Evolutionary conservation across 2,888 invertebrate genomes (phyloP).

Genomic region (Phytoseiulus persimilis): DNA sequence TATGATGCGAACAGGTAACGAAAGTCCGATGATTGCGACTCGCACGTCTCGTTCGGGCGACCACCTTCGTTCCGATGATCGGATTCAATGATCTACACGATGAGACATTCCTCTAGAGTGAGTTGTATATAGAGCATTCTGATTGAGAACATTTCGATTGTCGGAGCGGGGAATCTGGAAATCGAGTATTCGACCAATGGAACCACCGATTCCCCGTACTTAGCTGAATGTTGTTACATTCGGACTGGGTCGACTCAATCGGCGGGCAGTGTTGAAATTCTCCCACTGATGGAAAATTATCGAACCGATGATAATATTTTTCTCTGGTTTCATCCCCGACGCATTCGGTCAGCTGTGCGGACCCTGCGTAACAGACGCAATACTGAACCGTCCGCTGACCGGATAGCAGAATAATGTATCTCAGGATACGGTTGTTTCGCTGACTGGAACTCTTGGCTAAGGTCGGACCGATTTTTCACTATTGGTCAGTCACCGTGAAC

Average conservation of each 20-base stretch:
- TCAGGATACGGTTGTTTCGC: background rate
- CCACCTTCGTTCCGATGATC: background rate
- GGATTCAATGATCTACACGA: background rate
- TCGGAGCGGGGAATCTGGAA: background rate
- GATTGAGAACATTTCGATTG: background rate
- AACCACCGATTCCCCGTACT: background rate
- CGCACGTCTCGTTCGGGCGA: background rate
- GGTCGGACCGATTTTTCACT: background rate
- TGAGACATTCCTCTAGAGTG: background rate
- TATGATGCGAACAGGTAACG: background rate
- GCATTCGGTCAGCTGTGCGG: background rate
- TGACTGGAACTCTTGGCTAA: background rate
- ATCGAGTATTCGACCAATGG: background rate
- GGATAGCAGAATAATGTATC: background rate
- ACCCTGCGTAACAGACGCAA: background rate
- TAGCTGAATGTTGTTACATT: background rate
- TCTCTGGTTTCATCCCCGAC: background rate
- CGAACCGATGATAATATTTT: background rate
- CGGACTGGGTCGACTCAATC: background rate
- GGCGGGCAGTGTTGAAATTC: background rate
- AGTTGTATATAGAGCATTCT: background rate
- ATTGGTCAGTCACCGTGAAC: background rate
- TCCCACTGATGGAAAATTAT: background rate
- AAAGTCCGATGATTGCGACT: background rate
- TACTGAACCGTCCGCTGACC: background rate